phyloP scores from a whole-genome alignment of 1,140 invertebrate genomes.

The Calliopsis andreniformis region DNA sequence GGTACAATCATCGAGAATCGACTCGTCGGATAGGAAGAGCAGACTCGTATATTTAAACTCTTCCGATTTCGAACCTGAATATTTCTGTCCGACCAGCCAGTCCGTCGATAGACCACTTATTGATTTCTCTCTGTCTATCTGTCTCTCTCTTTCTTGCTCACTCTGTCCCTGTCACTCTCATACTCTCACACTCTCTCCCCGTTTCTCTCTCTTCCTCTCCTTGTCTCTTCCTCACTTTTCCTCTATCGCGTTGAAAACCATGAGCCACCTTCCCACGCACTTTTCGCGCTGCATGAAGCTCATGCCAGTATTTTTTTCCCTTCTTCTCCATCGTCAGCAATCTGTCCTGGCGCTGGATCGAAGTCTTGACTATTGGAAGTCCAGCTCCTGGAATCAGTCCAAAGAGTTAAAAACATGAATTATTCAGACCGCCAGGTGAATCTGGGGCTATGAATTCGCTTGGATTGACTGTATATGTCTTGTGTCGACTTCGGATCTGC shows the following conservation, averaged over 20 bases:
- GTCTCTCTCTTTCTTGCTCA: conserved; percentile 22
- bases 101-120: conserved; percentile 59
- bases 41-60: too few relatives aligned
- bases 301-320: not conserved
- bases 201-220: too few relatives aligned
- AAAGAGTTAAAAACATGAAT: not conserved
- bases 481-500: not conserved
- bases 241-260: conserved; percentile 21
- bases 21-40: not conserved
- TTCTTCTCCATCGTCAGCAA: not conserved
- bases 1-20: conserved; percentile 8
- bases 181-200: conserved; percentile 30
- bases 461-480: not conserved
- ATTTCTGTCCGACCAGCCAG: conserved; percentile 35
- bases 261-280: conserved; percentile 12
- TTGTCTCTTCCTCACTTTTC: conserved; percentile 10
- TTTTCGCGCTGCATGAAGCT: not conserved
- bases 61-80: conserved; percentile 5
- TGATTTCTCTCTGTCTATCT: conserved; percentile 45
- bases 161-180: conserved; percentile 27
- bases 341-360: not conserved
- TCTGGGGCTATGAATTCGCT: not conserved
- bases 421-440: not conserved
- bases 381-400: not conserved
- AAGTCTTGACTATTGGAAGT: not conserved